phyloP scores from a whole-genome alignment of 2,888 invertebrate genomes.

The Gymnoscelis rufifasciata region DNA sequence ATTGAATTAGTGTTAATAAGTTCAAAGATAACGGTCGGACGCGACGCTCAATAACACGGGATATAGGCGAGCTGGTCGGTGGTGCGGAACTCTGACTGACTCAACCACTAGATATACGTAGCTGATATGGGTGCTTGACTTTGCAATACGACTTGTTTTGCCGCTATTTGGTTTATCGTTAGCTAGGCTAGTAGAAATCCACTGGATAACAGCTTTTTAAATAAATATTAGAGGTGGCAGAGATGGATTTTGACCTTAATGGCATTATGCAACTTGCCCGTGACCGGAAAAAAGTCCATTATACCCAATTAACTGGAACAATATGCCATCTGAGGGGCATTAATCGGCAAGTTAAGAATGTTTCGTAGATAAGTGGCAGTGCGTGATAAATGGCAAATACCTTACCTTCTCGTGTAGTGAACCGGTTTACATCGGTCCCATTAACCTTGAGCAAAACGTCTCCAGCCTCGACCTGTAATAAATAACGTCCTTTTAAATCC shows the following conservation, averaged over 20 bases:
- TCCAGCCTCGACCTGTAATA: slow-evolving; percentile 93
- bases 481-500: too few species aligned
- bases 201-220: not conserved
- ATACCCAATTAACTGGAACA: slow-evolving; percentile 14
- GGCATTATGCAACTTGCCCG: slow-evolving; percentile 6
- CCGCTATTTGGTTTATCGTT: slow-evolving; percentile 6
- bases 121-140: not conserved
- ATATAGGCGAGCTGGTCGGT: slow-evolving; percentile 28
- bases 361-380: slow-evolving; percentile 50
- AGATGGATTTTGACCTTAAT: not conserved
- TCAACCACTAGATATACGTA: slow-evolving; percentile 1
- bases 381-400: slow-evolving; percentile 63
- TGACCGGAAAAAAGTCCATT: slow-evolving; percentile 9
- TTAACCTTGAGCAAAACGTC: slow-evolving; percentile 96
- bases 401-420: slow-evolving; percentile 95
- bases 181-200: slow-evolving; percentile 13
- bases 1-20: slow-evolving; percentile 64
- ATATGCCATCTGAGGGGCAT: slow-evolving; percentile 35
- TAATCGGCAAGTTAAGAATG: slow-evolving; percentile 40
- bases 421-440: slow-evolving; percentile 94
- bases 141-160: not conserved
- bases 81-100: slow-evolving; percentile 28
- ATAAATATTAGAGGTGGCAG: not conserved
- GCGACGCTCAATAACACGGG: slow-evolving; percentile 40
- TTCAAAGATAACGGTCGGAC: slow-evolving; percentile 50